These are phyloP conservation scores for Saxicola maurus DNA, from an alignment of 2,797 vertebrate genomes.

Conservation along the genomic window DNA sequence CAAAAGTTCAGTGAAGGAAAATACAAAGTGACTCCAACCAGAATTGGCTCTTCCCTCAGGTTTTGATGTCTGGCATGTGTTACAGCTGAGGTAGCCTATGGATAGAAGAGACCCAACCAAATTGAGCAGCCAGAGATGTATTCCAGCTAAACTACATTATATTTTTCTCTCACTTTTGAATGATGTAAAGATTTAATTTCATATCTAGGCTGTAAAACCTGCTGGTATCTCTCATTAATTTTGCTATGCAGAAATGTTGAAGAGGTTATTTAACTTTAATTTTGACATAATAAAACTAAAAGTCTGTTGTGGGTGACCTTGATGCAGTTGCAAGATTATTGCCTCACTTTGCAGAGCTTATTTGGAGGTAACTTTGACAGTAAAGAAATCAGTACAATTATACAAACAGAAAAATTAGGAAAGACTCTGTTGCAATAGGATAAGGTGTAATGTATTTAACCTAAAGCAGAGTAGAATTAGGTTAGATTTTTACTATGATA, in stretches of 20 bases:
- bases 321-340: neutral
- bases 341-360: neutral
- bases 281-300: neutral
- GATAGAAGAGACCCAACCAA: neutral
- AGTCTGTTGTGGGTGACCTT: neutral
- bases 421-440: neutral
- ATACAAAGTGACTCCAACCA: neutral
- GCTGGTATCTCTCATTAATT: neutral
- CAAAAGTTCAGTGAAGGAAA: neutral
- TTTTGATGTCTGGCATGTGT: fast-evolving
- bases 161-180: neutral
- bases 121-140: neutral
- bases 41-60: neutral
- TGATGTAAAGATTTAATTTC: neutral
- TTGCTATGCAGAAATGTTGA: neutral
- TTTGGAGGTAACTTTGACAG: neutral
- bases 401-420: neutral
- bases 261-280: neutral
- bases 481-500: neutral
- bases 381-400: neutral
- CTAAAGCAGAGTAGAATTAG: neutral
- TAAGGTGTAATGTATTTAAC: neutral
- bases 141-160: neutral
- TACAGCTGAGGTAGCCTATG: neutral
- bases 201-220: neutral